Evolutionary conservation across 2,113 vertebrate species (phyloP).

Genomic region (Pachycephala philippinensis): DNA sequence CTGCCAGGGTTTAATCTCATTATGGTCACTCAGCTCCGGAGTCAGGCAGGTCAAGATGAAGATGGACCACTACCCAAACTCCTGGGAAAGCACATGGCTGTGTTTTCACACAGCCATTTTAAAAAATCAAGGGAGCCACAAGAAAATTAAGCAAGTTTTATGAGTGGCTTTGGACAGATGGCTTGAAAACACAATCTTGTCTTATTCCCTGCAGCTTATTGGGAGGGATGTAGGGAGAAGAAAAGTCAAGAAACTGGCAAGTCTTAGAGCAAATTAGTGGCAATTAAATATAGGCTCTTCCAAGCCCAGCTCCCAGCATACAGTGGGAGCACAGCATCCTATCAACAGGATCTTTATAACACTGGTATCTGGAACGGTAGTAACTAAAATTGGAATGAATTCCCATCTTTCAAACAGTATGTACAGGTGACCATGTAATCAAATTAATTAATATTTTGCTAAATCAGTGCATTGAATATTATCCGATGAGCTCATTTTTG

Average conservation of each 20-base stretch:
- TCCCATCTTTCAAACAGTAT: background rate
- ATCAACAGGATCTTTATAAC: background rate
- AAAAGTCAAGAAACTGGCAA: background rate
- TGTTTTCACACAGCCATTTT: background rate
- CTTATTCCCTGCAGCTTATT: background rate
- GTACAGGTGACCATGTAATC: constrained; percentile 20
- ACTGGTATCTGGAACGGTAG: background rate
- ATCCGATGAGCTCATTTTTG: constrained; percentile 55
- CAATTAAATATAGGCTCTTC: background rate
- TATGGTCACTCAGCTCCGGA: background rate
- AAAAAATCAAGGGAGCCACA: background rate
- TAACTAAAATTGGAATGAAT: background rate
- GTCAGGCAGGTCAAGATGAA: background rate
- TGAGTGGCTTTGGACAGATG: background rate
- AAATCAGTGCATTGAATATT: constrained; percentile 35
- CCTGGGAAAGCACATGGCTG: background rate
- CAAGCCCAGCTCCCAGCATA: background rate
- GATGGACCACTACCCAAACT: background rate
- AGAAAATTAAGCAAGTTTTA: background rate
- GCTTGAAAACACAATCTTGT: background rate
- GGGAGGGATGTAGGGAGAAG: background rate
- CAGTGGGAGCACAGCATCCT: background rate
- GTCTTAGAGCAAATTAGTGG: background rate
- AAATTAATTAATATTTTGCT: constrained; percentile 28
- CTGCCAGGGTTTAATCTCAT: background rate